Conservation (phyloP, 2,888 invertebrate genomes). For the Plagiodera versicolora region DNA sequence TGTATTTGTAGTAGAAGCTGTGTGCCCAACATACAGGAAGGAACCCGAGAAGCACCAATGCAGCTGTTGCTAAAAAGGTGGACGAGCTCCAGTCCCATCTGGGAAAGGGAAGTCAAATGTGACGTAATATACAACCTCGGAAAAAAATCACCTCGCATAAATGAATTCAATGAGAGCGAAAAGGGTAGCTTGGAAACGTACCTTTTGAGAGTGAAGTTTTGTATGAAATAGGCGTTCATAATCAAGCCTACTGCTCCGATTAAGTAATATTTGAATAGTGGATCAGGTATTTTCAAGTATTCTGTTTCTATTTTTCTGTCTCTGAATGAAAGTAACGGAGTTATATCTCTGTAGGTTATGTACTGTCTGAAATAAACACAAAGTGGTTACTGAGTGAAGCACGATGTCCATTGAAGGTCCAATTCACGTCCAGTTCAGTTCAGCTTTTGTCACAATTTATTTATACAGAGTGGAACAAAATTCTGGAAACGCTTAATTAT, state of each 20-base stretch:
- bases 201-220: slow-evolving; percentile 62
- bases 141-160: too few relatives aligned
- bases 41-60: slow-evolving; percentile 60
- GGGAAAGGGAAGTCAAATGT: too few relatives aligned
- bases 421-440: too few relatives aligned
- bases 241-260: slow-evolving; percentile 63
- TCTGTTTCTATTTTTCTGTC: slow-evolving; percentile 68
- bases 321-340: slow-evolving; percentile 66
- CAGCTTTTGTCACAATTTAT: too few relatives aligned
- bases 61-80: slow-evolving; percentile 55
- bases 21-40: slow-evolving; percentile 77
- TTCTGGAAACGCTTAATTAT: too few relatives aligned
- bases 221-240: slow-evolving; percentile 62
- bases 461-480: too few relatives aligned
- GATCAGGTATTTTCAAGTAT: slow-evolving; percentile 76
- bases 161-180: too few relatives aligned
- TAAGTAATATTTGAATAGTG: slow-evolving; percentile 82
- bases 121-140: too few relatives aligned
- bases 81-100: slow-evolving; percentile 53
- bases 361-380: slow-evolving; percentile 69
- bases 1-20: slow-evolving; percentile 37
- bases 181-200: slow-evolving; percentile 49
- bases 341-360: slow-evolving; percentile 63
- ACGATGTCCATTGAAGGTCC: too few relatives aligned
- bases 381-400: too few relatives aligned